Base-by-base conservation (phyloP, 35 echinoderm and acorn worm genomes). In the Anneissia japonica region DNA sequence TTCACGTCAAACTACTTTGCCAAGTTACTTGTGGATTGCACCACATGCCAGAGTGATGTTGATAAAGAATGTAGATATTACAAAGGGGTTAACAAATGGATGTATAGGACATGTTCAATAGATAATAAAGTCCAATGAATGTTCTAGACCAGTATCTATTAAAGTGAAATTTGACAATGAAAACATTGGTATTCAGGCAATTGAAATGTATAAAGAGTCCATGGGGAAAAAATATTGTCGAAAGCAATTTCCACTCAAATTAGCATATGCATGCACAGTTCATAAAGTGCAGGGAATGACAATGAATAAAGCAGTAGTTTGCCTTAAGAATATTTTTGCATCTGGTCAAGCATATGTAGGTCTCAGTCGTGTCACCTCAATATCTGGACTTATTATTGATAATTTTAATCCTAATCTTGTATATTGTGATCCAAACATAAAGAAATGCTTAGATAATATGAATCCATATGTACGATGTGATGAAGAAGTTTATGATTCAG, bases 221-320 rank as follows among this genome's bases (percentile, higher is more conserved):
- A 6, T 43, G 40, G 40, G 40, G 40, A 43, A 43, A 43, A 43
- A 43, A 43, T 43, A 43, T 43, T 6, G 40, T 43, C 40, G 82
- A 28, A 37, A 84, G 13, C 82, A 84, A 74, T 84, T 84, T 34
- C 82, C 31, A 1, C 51, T 84, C 1, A 74, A 32, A 28, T 35
- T 41, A 26, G 36, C 81, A 31, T 83, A 46, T 39, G 10, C 28
- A 31, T 23, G 30, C 28, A 51, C 81, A 46, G 34, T 83, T 31
- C 81, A 55, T 55, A 51, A 83, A 83, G 81, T 83, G 28, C 81
- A 83, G 64, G 81, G 81, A 31, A 4, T 32, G 64, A 83, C 39
- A 41, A 39, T 46, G 30, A 46, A 21, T 26, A 23, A 32, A 34
- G 46, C 46, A 35, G 82, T 84, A 84, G 26, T 73, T 84, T 13